Conservation (phyloP, 2,888 invertebrate species). For the Troilus luridus region DNA sequence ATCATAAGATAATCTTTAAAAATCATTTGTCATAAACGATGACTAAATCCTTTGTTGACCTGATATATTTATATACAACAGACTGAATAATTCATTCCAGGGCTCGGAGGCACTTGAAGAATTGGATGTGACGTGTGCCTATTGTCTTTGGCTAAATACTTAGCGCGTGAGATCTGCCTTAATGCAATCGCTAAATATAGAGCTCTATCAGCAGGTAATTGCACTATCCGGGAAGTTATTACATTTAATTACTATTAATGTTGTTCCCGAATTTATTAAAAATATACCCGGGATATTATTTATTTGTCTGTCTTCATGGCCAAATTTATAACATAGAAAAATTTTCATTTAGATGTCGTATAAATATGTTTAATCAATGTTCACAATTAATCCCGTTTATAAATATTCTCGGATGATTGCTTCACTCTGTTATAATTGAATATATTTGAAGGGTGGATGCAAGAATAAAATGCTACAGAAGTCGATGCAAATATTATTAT, state of each 20-base stretch:
- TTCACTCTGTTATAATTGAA: too few species aligned
- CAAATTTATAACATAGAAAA: too few species aligned
- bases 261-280: too few species aligned
- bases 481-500: not conserved
- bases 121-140: constrained; percentile 8
- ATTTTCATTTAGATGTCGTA: too few species aligned
- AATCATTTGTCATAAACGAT: not conserved
- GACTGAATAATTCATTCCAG: not conserved
- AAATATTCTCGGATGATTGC: too few species aligned
- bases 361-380: too few species aligned
- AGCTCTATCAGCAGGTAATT: not conserved
- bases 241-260: not conserved
- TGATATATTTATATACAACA: not conserved
- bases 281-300: too few species aligned
- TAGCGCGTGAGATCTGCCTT: not conserved
- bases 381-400: too few species aligned
- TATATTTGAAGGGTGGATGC: too few species aligned
- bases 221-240: not conserved
- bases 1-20: too few species aligned
- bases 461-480: too few species aligned
- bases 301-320: too few species aligned
- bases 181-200: constrained; percentile 17
- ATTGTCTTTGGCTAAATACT: constrained; percentile 17
- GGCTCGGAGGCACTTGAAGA: not conserved
- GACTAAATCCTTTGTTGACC: not conserved